phyloP scores from a whole-genome alignment of 2,797 vertebrate genomes.

The Tachyglossus aculeatus region DNA sequence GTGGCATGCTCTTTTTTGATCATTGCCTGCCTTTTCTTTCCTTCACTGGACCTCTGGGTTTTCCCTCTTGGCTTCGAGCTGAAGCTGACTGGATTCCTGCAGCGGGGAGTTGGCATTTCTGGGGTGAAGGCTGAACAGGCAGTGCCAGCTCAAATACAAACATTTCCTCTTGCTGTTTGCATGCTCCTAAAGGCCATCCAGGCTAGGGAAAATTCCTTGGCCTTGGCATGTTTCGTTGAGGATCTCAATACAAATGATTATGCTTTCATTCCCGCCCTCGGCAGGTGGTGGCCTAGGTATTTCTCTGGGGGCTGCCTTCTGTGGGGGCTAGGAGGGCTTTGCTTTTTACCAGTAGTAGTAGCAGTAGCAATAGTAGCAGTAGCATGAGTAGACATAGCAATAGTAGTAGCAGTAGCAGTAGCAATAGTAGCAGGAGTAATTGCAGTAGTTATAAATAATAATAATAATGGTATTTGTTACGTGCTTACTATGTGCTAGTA shows the following conservation, averaged over 20 bases:
- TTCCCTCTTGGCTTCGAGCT: too few relatives aligned
- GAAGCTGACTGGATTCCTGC: conserved; percentile 29
- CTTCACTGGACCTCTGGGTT: too few relatives aligned
- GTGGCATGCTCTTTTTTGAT: neutral
- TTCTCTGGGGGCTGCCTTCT: too few relatives aligned
- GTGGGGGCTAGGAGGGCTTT: conserved; percentile 1
- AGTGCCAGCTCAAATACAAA: conserved; percentile 62
- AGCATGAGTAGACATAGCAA: too few relatives aligned
- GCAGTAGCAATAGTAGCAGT: too few relatives aligned
- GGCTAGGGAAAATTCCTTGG: conserved; percentile 36
- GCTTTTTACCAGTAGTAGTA: too few relatives aligned
- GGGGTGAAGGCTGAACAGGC: neutral
- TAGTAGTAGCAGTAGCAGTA: too few relatives aligned
- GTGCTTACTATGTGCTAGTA: too few relatives aligned
- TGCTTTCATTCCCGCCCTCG: conserved; percentile 35
- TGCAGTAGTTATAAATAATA: too few relatives aligned
- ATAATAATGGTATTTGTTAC: too few relatives aligned
- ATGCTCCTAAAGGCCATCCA: conserved; percentile 54
- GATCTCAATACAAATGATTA: conserved; percentile 43
- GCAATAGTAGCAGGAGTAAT: too few relatives aligned
- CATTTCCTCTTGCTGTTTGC: conserved; percentile 61
- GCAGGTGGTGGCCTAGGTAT: conserved; percentile 52
- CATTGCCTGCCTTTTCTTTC: neutral
- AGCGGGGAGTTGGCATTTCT: conserved; percentile 27
- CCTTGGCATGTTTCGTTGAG: conserved; percentile 48